Percentiles rank a stretch among this genome's conserved stretches.
These are phyloP conservation scores for Villa cingulata DNA, from an alignment of 2,888 invertebrate species.

Conservation along the genomic window DNA sequence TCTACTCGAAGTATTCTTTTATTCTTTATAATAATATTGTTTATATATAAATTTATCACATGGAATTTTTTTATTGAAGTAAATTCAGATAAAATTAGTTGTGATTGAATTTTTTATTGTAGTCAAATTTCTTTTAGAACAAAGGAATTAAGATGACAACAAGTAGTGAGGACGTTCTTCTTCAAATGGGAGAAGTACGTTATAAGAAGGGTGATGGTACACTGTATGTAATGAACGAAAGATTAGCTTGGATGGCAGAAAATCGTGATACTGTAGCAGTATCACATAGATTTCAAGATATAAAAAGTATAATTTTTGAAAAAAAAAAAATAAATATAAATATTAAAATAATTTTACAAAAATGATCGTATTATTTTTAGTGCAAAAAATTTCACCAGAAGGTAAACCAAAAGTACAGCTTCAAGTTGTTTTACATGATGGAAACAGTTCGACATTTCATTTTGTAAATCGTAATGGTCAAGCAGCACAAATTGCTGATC, in stretches of 20 bases:
- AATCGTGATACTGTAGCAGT: constrained; percentile 84
- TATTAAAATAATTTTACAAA: neutral
- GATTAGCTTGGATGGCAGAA: constrained; percentile 93
- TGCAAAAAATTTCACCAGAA: constrained; percentile 93
- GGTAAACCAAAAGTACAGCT: constrained; percentile 97
- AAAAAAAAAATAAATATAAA: neutral
- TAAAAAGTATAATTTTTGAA: constrained; percentile 55
- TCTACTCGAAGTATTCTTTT: no score
- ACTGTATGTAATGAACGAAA: constrained; percentile 83
- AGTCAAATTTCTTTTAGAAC: no score
- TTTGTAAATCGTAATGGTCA: constrained; percentile 81
- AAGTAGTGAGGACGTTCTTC: constrained; percentile 86
- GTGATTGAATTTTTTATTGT: no score
- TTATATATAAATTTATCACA: no score
- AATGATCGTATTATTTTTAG: constrained; percentile 38
- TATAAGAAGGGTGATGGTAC: constrained; percentile 95
- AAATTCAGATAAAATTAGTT: no score
- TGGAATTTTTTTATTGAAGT: no score
- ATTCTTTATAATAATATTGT: no score
- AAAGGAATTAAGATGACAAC: constrained; percentile 72
- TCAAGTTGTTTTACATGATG: constrained; percentile 90
- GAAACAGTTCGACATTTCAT: constrained; percentile 90
- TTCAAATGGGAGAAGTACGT: constrained; percentile 83
- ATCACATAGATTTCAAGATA: constrained; percentile 87
- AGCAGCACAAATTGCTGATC: constrained; percentile 70